Percentiles rank a stretch among this genome's conserved stretches.
Conservation (phyloP, 2,113 vertebrate genomes). For the Myrmophylax atrothorax region DNA sequence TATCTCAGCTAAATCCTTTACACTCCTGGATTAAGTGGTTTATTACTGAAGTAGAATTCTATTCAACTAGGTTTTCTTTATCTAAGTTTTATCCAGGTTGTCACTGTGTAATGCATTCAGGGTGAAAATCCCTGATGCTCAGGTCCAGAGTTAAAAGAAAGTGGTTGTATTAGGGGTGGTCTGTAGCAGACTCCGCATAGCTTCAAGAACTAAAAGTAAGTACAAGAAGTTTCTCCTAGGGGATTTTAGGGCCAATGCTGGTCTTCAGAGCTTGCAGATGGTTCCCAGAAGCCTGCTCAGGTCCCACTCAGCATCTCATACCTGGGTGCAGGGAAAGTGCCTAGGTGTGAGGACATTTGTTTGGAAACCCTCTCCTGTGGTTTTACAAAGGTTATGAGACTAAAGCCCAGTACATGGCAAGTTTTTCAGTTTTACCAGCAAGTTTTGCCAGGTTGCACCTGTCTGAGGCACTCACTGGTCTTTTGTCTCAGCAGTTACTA, state of each 20-base stretch:
- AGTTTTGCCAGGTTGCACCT: not conserved
- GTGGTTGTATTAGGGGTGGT: not conserved
- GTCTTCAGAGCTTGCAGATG: not conserved
- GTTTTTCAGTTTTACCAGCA: not conserved
- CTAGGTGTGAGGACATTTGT: not conserved
- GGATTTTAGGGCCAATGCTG: not conserved
- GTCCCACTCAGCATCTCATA: not conserved
- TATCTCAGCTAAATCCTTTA: not conserved
- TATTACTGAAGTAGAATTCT: not conserved
- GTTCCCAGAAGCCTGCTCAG: not conserved
- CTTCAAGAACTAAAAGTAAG: not conserved
- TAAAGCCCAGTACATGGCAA: not conserved
- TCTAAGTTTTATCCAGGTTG: not conserved
- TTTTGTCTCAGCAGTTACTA: not conserved
- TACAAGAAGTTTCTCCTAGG: not conserved
- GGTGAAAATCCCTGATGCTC: not conserved
- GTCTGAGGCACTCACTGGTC: not conserved
- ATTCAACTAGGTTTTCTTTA: not conserved
- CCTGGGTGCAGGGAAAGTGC: not conserved
- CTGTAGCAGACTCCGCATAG: not conserved
- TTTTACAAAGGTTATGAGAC: not conserved
- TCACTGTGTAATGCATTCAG: not conserved
- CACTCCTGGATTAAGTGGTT: not conserved
- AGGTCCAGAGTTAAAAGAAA: not conserved
- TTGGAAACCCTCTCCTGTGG: rapidly evolving